Base-by-base conservation (phyloP, 2,113 vertebrate genomes). In the Oreotrochilus melanogaster region DNA sequence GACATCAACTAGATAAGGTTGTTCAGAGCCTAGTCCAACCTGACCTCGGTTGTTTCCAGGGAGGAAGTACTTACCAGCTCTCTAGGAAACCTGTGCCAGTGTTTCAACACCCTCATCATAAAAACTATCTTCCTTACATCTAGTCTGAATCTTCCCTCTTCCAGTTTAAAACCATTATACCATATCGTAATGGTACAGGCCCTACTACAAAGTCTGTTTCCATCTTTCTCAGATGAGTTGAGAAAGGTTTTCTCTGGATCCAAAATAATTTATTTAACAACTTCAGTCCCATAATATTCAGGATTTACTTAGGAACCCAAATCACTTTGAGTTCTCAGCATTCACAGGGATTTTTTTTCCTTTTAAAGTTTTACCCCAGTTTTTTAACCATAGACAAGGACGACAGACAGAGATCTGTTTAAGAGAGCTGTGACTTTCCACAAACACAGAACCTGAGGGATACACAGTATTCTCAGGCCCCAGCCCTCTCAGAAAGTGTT, bases 291-390 rank as follows among this genome's bases (percentile, higher is more conserved):
- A 33, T 28, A 78, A 33, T 25, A 78, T 28, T 74, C 37, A 67
- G 75, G 88, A 83, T 6, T 78, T 3, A 89, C 62, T 92, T 66
- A 48, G 62, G 54, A 76, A 42, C 15, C 10, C 67, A 92, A 45
- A 67, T 39, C 11, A 16, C 48, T 37, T 60, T 24, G 31, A 69
- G 30, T 70, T 78, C 64, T 80, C 45, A 78, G 45, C 7, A 74
- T 1, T 4, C 10, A 24, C 1, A 2, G 11, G 2, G 11, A 23
- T 48, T 23, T 48, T 8, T 60, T 62, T 33, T 4, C 50, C 22
- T 6, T 43, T 28, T 45, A 11, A n/a, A 30, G 6, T 65, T 83
- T 45, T 54, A 61, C 3, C 3, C 15, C 31, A n/a, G 10, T 33
- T 89, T 87, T 92, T 82, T n/a, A 72, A 10, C 25, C 56, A 17